Evolutionary conservation across 2,888 invertebrate species (phyloP), one percentile per base, ranked within the genome.

Genomic region (Tetramorium bicarinatum): DNA sequence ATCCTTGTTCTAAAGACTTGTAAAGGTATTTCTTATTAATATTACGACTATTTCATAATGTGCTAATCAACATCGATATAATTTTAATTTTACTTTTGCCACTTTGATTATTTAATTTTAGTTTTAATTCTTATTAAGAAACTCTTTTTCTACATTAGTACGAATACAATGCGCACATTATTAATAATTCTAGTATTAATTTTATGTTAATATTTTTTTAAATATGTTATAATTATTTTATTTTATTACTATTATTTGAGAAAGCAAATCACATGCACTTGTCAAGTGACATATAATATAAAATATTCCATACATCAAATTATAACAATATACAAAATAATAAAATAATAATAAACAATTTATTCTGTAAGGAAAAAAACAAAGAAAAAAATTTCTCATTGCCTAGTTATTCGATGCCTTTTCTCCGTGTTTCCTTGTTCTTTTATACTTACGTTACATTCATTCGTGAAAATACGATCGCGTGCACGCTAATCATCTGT

Each of bases 401-500:
- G 9, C 18, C 34, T 34, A 18, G 4, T 9, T 34, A 11, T 8
- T 7, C 18, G 6, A 34, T 18, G 61, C 34, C 34, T 34, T 61
- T 0, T 1, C 15, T 8, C 29, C 8, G 7, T 61, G 18, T n/a
- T 34, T 62, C n/a, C 18, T 62, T 11, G 11, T 62, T n/a, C n/a
- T 9, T 38, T 62, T n/a, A n/a, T n/a, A n/a, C 38, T 62, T 38
- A 61, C 18, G 38, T 38, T 9, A 38, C 62, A 38, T 11, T 38
- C 29, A 15, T 8, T 15, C 3, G n/a, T n/a, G 9, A 62, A 62
- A n/a, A 62, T 62, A 62, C 34, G 62, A 62, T 62, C 62, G 62
- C 62, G 62, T 62, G 62, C 62, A 62, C 62, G 62, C 38, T 38
- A 38, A n/a, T 62, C 62, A 62, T n/a, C 38, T n/a, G 18, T 34